Evolutionary conservation across 2,797 vertebrate species (phyloP).

Genomic region (Notamacropus eugenii): DNA sequence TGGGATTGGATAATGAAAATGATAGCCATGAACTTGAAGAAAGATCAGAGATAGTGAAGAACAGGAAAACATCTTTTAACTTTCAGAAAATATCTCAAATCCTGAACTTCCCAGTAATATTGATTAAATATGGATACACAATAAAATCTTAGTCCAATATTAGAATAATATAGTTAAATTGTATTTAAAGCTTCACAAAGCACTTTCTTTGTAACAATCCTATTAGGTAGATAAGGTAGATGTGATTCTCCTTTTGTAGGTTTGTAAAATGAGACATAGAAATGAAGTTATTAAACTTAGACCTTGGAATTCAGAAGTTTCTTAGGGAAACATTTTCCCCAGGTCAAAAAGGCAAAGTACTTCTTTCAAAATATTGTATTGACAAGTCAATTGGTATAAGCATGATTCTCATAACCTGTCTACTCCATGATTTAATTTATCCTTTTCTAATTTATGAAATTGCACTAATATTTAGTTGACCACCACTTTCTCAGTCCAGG

Average conservation of each 20-base stretch:
- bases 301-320: background rate
- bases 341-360: no score
- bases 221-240: background rate
- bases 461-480: background rate
- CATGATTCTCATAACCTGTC: no score
- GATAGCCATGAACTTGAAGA: no score
- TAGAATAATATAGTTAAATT: background rate
- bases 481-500: background rate
- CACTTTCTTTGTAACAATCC: no score
- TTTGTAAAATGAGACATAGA: background rate
- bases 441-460: conserved; percentile 8
- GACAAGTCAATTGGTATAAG: no score
- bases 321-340: no score
- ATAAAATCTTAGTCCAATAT: background rate
- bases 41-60: no score
- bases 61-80: background rate
- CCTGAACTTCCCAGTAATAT: background rate
- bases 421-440: background rate
- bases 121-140: background rate
- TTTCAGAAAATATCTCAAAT: background rate
- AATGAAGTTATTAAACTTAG: background rate
- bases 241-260: background rate
- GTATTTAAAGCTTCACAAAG: background rate
- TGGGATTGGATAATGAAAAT: no score
- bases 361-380: no score